A percentile compares a stretch with the other conserved stretches of the same genome.
Evolutionary conservation across 92 coral and sea anemone genomes (phyloP).

Genomic region (Actinernus sp.): DNA sequence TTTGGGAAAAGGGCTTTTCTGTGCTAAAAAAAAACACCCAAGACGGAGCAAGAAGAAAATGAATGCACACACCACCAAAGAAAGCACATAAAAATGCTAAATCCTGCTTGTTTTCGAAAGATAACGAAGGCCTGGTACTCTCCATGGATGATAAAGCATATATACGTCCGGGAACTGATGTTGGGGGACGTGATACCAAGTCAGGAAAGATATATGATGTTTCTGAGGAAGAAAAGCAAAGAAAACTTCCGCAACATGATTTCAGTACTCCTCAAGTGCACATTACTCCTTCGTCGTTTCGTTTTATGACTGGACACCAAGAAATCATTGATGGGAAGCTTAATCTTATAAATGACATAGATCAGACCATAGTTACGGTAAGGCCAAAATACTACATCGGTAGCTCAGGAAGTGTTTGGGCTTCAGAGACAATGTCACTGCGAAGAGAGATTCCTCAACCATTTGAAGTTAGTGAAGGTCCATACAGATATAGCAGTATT

Average conservation of each 20-base stretch:
- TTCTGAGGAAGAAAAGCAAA: constrained; percentile 21
- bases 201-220: constrained; percentile 51
- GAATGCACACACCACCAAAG: constrained; percentile 56
- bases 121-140: constrained; percentile 20
- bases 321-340: too few species aligned
- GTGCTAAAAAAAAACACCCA: constrained; percentile 62
- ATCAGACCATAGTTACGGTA: too few species aligned
- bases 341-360: too few species aligned
- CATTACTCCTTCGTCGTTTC: constrained; percentile 50
- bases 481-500: constrained; percentile 29
- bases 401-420: constrained; percentile 69
- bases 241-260: constrained; percentile 67
- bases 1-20: constrained; percentile 45
- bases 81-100: constrained; percentile 39
- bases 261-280: constrained; percentile 42
- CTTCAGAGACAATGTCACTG: constrained; percentile 50
- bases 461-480: constrained; percentile 28
- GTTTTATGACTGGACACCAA: too few species aligned
- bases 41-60: constrained; percentile 17
- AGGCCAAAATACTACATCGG: constrained; percentile 67
- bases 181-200: constrained; percentile 24
- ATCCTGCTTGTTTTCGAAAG: not conserved
- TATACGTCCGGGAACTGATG: constrained; percentile 47
- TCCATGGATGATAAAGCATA: constrained; percentile 68
- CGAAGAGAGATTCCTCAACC: constrained; percentile 51